Conservation (phyloP, 2,797 vertebrate genomes). For the Stomatorhinus walkeri region DNA sequence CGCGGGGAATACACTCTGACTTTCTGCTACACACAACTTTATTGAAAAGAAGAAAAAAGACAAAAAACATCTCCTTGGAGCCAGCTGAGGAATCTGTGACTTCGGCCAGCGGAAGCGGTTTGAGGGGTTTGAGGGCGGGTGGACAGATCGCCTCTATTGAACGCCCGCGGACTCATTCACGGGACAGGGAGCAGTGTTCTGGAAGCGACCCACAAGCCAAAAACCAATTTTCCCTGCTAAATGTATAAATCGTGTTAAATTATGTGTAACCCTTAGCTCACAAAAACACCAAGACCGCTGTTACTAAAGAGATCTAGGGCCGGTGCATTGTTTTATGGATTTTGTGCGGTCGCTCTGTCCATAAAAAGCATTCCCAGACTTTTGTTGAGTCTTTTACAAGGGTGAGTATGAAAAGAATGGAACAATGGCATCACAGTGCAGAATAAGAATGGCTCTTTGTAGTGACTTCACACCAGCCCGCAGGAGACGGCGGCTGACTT, state of each 20-base stretch:
- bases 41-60: not conserved
- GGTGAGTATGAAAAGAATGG: not conserved
- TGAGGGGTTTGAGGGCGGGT: not conserved
- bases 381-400: constrained; percentile 15
- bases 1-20: not conserved
- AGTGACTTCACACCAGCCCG: not conserved
- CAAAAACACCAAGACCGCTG: not conserved
- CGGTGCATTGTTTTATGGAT: not conserved
- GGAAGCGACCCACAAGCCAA: not conserved
- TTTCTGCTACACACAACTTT: not conserved
- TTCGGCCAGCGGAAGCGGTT: not conserved
- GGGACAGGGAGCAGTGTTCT: not conserved
- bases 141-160: not conserved
- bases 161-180: not conserved
- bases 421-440: constrained; percentile 5
- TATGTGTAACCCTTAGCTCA: constrained; percentile 4
- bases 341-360: not conserved
- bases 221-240: not conserved
- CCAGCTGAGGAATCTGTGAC: not conserved
- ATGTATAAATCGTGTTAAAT: not conserved
- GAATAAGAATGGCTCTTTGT: not conserved
- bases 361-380: constrained; percentile 17
- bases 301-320: not conserved
- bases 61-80: not conserved
- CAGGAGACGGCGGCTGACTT: not conserved